These are phyloP conservation scores for Drosophila atroscutellata DNA, from an alignment of 2,888 invertebrate species.

Conservation along the genomic window DNA sequence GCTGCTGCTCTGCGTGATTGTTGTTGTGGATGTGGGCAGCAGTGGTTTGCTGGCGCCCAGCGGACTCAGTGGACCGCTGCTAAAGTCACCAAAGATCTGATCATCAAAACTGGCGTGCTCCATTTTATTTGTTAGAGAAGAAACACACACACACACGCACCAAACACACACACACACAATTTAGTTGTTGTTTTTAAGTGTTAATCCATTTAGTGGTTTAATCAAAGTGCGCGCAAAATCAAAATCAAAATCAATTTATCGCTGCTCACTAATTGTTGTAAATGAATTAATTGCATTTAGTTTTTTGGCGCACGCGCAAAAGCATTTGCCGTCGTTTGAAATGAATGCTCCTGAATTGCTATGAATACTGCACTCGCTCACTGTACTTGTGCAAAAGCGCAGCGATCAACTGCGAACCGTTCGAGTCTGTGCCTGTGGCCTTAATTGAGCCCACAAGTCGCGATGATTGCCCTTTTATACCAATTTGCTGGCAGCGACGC, in stretches of 20 bases:
- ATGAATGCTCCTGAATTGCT: conserved; percentile 32
- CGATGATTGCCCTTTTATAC: conserved; percentile 89
- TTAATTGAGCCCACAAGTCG: conserved; percentile 85
- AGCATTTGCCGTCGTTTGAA: conserved; percentile 32
- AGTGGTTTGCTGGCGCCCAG: conserved; percentile 83
- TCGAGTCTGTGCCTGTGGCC: conserved; percentile 83
- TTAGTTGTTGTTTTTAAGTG: conserved; percentile 80
- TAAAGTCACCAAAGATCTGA: conserved; percentile 91
- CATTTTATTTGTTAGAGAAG: conserved; percentile 84
- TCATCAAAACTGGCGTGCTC: conserved; percentile 91
- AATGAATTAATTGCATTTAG: conserved; percentile 83
- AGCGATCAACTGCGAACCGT: conserved; percentile 66
- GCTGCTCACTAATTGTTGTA: conserved; percentile 71
- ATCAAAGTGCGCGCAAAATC: conserved; percentile 72
- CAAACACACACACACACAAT: conserved; percentile 15
- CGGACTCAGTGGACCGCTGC: conserved; percentile 87
- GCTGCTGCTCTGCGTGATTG: conserved; percentile 39
- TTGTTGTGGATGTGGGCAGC: conserved; percentile 85
- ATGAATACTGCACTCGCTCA: conserved; percentile 13
- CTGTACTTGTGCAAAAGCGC: conserved; percentile 29
- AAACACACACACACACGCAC: neutral
- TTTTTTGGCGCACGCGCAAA: conserved; percentile 62
- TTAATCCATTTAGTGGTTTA: conserved; percentile 74
- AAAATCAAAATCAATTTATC: conserved; percentile 78
- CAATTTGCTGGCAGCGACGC: conserved; percentile 70